phyloP scores from a whole-genome alignment of 2,888 invertebrate genomes.

The Archaeoteleia sp. region DNA sequence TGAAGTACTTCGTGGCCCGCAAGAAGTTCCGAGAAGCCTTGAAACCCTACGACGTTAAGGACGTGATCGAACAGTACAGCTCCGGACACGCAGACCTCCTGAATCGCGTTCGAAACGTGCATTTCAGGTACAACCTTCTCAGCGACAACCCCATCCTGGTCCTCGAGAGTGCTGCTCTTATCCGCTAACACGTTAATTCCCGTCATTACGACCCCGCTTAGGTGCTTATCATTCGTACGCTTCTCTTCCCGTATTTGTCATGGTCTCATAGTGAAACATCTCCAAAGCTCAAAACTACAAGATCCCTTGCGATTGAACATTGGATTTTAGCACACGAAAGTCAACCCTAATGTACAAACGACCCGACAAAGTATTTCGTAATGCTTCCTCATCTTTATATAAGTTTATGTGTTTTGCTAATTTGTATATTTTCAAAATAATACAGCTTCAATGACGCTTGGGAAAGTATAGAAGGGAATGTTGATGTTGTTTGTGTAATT shows the following conservation, averaged over 20 bases:
- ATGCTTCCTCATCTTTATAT: no score
- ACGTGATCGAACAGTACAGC: slow-evolving; percentile 95
- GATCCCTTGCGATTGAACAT: slow-evolving; percentile 19
- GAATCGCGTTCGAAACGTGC: slow-evolving; percentile 90
- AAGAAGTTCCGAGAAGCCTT: slow-evolving; percentile 94
- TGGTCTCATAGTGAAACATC: slow-evolving; percentile 15
- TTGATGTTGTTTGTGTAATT: no score
- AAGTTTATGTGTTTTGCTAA: no score
- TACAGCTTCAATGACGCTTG: no score
- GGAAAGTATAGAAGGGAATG: no score
- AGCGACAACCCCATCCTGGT: slow-evolving; percentile 29
- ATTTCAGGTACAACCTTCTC: slow-evolving; percentile 80
- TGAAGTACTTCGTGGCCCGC: slow-evolving; percentile 93
- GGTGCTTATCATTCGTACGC: slow-evolving; percentile 42
- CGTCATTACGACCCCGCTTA: slow-evolving; percentile 34
- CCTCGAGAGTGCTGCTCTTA: slow-evolving; percentile 39
- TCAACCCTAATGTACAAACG: slow-evolving; percentile 10
- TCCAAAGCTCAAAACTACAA: slow-evolving; percentile 44
- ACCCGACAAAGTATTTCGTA: no score
- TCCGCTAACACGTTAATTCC: slow-evolving; percentile 36
- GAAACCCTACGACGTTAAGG: slow-evolving; percentile 95
- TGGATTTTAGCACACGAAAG: slow-evolving; percentile 19
- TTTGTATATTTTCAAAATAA: no score
- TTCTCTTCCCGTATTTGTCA: slow-evolving; percentile 29
- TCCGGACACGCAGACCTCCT: slow-evolving; percentile 92